Percentiles rank a stretch among this genome's conserved stretches.
phyloP scores from a whole-genome alignment of 2,113 vertebrate species.

The Taxidea taxus region DNA sequence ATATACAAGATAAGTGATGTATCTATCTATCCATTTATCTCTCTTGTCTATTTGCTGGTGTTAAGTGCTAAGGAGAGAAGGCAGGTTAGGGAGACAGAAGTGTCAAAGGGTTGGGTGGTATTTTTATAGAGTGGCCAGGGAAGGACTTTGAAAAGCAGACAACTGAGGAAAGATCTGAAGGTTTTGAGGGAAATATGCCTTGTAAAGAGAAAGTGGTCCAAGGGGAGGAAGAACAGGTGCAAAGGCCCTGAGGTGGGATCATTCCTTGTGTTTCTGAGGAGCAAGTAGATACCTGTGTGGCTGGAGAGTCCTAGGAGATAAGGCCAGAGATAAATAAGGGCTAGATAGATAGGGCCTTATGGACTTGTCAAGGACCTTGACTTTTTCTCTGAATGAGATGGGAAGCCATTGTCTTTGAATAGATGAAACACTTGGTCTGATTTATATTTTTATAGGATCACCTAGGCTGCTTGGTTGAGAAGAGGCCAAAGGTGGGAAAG shows the following conservation, averaged over 20 bases:
- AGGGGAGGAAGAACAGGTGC: neutral
- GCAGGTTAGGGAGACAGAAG: neutral
- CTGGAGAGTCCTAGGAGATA: neutral
- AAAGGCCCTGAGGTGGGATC: neutral
- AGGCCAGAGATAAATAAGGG: neutral
- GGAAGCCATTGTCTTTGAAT: neutral
- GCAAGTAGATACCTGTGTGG: neutral
- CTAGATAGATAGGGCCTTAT: neutral
- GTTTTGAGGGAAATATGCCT: neutral
- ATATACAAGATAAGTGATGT: neutral
- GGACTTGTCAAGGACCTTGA: neutral
- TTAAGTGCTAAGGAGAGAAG: neutral
- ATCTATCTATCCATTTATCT: neutral
- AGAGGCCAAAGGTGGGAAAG: neutral
- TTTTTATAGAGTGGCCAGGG: neutral
- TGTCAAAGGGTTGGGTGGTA: neutral
- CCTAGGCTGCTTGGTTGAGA: neutral
- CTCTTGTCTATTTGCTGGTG: neutral
- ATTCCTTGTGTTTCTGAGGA: neutral
- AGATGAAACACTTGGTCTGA: neutral
- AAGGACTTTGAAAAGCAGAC: constrained; percentile 31
- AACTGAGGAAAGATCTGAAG: neutral
- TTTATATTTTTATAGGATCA: neutral
- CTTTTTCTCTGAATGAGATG: neutral
- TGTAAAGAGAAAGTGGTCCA: neutral